Conservation (phyloP, 2,888 invertebrate species). For the Drosophila pseudotakahashii region DNA sequence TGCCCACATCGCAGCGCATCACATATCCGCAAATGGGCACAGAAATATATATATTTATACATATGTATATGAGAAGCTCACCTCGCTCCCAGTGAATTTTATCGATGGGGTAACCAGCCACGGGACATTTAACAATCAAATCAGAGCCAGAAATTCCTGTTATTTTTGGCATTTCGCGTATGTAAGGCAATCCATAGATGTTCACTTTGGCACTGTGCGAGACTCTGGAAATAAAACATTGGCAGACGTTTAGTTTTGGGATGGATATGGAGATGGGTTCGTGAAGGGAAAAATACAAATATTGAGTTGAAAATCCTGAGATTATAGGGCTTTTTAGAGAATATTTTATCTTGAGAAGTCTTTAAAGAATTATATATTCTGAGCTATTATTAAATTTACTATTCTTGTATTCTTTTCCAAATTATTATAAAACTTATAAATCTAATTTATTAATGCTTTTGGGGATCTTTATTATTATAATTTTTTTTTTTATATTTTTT, state of each 20-base stretch:
- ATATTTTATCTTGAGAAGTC: not conserved
- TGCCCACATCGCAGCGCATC: conserved; percentile 9
- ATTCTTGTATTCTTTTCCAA: too few species aligned
- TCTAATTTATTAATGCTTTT: too few species aligned
- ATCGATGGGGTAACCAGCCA: conserved; percentile 95
- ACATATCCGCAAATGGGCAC: conserved; percentile 6
- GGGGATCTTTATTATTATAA: too few species aligned
- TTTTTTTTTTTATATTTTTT: too few species aligned
- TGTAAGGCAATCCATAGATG: conserved; percentile 94
- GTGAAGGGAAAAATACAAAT: not conserved
- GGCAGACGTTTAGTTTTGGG: conserved; percentile 6
- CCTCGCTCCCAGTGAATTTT: conserved; percentile 95
- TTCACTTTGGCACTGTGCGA: conserved; percentile 94
- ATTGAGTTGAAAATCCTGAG: too few species aligned
- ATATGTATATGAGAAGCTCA: conserved; percentile 83
- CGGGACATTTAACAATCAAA: conserved; percentile 94
- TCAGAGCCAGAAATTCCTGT: conserved; percentile 94
- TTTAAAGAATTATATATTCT: too few species aligned
- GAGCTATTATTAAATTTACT: too few species aligned
- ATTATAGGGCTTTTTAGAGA: too few species aligned
- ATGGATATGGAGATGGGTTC: conserved; percentile 23
- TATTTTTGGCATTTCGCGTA: conserved; percentile 94
- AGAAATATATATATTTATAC: conserved; percentile 4
- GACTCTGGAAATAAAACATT: conserved; percentile 83
- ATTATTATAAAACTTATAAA: too few species aligned